A percentile compares a stretch with the other conserved stretches of the same genome.
Conservation (phyloP, 2,888 invertebrate species). For the Crioceris asparagi region DNA sequence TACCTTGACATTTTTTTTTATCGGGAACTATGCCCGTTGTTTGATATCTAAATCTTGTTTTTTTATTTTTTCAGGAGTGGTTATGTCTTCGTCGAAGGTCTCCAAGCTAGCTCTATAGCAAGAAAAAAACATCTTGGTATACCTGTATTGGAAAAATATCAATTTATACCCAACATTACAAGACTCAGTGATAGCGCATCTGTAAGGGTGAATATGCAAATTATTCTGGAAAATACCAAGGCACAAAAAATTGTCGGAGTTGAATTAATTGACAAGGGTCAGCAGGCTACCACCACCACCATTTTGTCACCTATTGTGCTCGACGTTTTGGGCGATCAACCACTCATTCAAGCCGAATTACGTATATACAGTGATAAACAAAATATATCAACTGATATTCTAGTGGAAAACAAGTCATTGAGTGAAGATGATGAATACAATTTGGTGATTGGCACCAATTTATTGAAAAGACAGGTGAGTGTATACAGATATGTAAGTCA, state of each 20-base stretch:
- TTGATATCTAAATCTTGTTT: constrained; percentile 1
- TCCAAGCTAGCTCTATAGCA: constrained; percentile 65
- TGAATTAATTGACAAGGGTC: constrained; percentile 18
- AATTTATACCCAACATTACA: constrained; percentile 53
- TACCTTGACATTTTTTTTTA: too few species aligned
- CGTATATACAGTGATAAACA: constrained; percentile 14
- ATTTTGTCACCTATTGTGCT: constrained; percentile 43
- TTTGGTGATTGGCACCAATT: too few species aligned
- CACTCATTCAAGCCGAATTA: constrained; percentile 58
- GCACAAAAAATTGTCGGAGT: constrained; percentile 41
- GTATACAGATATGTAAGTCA: too few species aligned
- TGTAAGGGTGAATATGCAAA: constrained; percentile 52
- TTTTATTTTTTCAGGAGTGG: constrained; percentile 44
- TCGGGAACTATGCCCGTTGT: not conserved
- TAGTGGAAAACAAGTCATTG: too few species aligned
- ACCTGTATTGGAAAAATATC: constrained; percentile 66
- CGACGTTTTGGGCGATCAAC: constrained; percentile 54
- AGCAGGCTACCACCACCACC: constrained; percentile 7
- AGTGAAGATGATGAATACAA: too few species aligned
- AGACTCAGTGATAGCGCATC: constrained; percentile 29
- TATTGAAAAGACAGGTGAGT: too few species aligned
- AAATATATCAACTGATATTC: too few species aligned
- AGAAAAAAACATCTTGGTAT: constrained; percentile 54
- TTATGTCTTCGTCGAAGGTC: constrained; percentile 67
- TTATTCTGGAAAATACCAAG: constrained; percentile 58